Conservation (phyloP, 2,113 vertebrate genomes). For the Erinaceus europaeus region DNA sequence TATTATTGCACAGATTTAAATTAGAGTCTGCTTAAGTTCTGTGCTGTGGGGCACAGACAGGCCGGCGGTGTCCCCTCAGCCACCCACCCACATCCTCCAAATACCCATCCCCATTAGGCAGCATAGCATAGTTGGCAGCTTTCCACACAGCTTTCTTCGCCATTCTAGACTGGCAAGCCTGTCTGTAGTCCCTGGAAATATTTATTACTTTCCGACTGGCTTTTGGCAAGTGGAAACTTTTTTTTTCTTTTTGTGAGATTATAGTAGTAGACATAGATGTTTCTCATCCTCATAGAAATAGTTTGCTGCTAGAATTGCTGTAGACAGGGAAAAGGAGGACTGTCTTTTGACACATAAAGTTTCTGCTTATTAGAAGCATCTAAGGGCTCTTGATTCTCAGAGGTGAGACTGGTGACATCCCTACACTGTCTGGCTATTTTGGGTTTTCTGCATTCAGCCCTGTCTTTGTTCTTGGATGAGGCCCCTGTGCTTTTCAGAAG, state of each 20-base stretch:
- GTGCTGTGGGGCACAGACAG: not conserved
- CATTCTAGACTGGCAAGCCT: constrained; percentile 53
- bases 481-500: constrained; percentile 72
- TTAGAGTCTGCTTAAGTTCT: not conserved
- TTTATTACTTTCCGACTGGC: constrained; percentile 61
- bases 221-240: constrained; percentile 70
- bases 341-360: constrained; percentile 51
- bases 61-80: not conserved
- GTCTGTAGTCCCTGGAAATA: constrained; percentile 71
- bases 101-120: constrained; percentile 50
- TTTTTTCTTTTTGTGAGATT: constrained; percentile 53
- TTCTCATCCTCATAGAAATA: constrained; percentile 54
- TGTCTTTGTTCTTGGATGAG: constrained; percentile 68
- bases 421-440: constrained; percentile 51
- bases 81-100: not conserved
- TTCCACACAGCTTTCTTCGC: not conserved
- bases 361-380: constrained; percentile 68
- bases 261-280: constrained; percentile 61
- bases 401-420: constrained; percentile 51
- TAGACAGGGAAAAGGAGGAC: constrained; percentile 46
- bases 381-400: constrained; percentile 39
- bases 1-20: not conserved
- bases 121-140: constrained; percentile 44
- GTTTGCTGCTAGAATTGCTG: constrained; percentile 46
- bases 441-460: constrained; percentile 61